Percentiles rank a stretch among this genome's conserved stretches.
phyloP scores from a whole-genome alignment of 2,888 invertebrate genomes.

The Drosophila paramelanica region DNA sequence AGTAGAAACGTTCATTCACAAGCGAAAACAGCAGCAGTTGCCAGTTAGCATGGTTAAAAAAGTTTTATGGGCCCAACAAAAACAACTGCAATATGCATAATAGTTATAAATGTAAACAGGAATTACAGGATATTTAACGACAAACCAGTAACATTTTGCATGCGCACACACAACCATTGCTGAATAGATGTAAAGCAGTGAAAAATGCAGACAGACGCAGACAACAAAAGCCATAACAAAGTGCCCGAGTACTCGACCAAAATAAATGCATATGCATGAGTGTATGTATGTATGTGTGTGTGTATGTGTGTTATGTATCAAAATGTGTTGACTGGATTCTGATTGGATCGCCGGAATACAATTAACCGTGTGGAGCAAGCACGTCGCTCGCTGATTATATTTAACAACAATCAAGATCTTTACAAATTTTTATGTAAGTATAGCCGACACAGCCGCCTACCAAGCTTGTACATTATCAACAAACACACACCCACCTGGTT shows the following conservation, averaged over 20 bases:
- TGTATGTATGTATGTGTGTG: constrained; percentile 10
- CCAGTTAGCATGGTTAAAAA: constrained; percentile 23
- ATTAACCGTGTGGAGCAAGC: constrained; percentile 11
- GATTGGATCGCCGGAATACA: constrained; percentile 49
- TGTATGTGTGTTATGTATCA: constrained; percentile 41
- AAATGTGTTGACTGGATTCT: constrained; percentile 52
- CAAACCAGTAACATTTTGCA: not conserved
- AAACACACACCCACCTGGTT: constrained; percentile 45
- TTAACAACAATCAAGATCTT: constrained; percentile 46
- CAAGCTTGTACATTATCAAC: constrained; percentile 20
- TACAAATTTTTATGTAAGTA: constrained; percentile 69
- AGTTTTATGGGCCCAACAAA: constrained; percentile 22
- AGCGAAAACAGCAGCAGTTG: constrained; percentile 10
- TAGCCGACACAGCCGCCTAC: constrained; percentile 1
- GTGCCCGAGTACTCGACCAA: constrained; percentile 58
- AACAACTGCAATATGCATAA: constrained; percentile 59
- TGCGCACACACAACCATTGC: constrained; percentile 10
- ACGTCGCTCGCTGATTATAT: constrained; percentile 34
- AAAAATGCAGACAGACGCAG: constrained; percentile 57
- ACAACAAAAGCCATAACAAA: constrained; percentile 74
- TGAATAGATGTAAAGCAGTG: constrained; percentile 8
- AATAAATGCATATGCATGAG: constrained; percentile 65
- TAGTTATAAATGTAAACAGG: constrained; percentile 41
- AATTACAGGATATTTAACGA: constrained; percentile 16
- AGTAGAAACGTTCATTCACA: not conserved